Evolutionary conservation across 2,888 invertebrate species (phyloP), one percentile per base, ranked within the genome.

Genomic region (Perdita meconis): DNA sequence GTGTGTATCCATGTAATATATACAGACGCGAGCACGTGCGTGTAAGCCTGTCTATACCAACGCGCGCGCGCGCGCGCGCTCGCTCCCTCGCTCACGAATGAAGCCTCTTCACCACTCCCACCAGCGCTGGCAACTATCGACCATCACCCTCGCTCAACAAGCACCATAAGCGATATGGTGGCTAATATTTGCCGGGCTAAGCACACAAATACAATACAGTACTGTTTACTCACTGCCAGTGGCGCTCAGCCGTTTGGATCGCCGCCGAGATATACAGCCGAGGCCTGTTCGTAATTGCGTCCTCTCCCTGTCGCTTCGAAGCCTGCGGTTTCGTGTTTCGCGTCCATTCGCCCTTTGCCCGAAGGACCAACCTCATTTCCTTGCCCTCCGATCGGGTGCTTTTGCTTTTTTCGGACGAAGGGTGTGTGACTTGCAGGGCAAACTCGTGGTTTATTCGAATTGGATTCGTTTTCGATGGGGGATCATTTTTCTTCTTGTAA

Each of bases 141-240:
- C 86, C 87, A 82, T 86, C 87, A 82, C 86, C 84, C 87, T 87
- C 89, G 85, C 88, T 89, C 89, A 85, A 88, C 90, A 89, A 89
- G 89, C 90, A 89, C 89, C 89, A 90, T 90, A 90, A 90, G 91
- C 91, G 91, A 92, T 91, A 91, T 90, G 89, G 89, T 89, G 89
- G 91, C 91, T 90, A 91, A 92, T 91, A 91, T 92, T 92, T 92
- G 89, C 89, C 85, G 85, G 89, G 86, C 89, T 88, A 87, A 89
- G 90, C 89, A 90, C 86, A 90, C 91, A 91, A 90, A 91, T 88
- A 89, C 90, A 88, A 90, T 90, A 88, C 87, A 88, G 89, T 88
- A 73, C 79, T 86, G 90, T 90, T 90, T 90, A 88, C 84, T 72
- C 80, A 80, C 42, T 55, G 83, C 56, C 90, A 88, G 89, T 78